Evolutionary conservation across 1,140 invertebrate genomes (phyloP).

Genomic region (Littorina saxatilis): DNA sequence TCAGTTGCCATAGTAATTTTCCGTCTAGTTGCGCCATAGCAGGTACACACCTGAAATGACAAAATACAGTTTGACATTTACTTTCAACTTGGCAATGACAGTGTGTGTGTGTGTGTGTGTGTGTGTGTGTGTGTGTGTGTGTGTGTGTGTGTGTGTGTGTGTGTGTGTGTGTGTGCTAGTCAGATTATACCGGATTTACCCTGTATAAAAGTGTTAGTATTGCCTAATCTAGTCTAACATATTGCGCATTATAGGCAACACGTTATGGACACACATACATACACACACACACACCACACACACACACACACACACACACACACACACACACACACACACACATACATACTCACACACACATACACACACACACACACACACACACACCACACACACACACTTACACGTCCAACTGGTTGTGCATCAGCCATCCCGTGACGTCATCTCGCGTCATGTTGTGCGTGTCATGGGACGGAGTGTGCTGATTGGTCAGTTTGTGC

Average conservation of each 20-base stretch:
- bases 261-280: background rate
- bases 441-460: constrained; percentile 52
- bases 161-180: too few relatives aligned
- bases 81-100: background rate
- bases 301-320: background rate
- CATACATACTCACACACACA: too few relatives aligned
- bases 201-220: background rate
- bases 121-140: background rate
- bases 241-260: background rate
- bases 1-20: constrained; percentile 51
- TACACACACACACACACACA: background rate
- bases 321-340: background rate
- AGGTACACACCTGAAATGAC: constrained; percentile 46
- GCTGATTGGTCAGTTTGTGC: constrained; percentile 31
- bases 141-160: too few relatives aligned
- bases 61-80: background rate
- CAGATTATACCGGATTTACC: background rate
- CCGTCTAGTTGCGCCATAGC: constrained; percentile 58
- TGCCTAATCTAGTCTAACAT: background rate
- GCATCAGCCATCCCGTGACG: constrained; percentile 50
- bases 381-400: background rate
- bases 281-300: too few relatives aligned
- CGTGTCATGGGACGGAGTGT: constrained; percentile 15
- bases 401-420: constrained; percentile 50
- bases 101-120: background rate